Percentiles rank a stretch among this genome's conserved stretches.
These are phyloP conservation scores for Bovichtus diacanthus DNA, from an alignment of 2,797 vertebrate species.

Conservation along the genomic window DNA sequence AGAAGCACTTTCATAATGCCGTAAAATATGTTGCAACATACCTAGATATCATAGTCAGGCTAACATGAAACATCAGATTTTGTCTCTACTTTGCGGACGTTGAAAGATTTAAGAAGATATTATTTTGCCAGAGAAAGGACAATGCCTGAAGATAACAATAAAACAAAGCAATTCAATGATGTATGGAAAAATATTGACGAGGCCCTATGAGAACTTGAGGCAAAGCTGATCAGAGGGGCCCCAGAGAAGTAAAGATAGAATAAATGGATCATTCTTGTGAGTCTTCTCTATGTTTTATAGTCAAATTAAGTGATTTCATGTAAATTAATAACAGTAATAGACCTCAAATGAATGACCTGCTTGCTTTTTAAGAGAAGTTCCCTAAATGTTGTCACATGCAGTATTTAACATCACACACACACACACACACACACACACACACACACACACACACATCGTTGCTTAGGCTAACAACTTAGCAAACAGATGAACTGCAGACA, in stretches of 20 bases:
- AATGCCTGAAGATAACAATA: not conserved
- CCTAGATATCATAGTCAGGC: not conserved
- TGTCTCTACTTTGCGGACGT: not conserved
- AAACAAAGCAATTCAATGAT: not conserved
- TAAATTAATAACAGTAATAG: not conserved
- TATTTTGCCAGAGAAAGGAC: not conserved
- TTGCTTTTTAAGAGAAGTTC: not conserved
- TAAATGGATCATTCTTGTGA: not conserved
- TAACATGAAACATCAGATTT: not conserved
- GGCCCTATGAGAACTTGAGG: not conserved
- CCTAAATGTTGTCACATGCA: not conserved
- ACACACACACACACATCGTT: not conserved
- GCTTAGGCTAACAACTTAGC: not conserved
- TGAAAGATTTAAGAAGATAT: not conserved
- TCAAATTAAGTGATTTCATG: not conserved
- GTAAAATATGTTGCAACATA: not conserved
- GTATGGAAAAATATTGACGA: not conserved
- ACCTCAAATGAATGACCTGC: not conserved
- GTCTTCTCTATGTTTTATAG: not conserved
- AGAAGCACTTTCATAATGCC: not conserved
- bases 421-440: not conserved
- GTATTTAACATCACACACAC: not conserved
- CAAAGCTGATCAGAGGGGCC: not conserved
- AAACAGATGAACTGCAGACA: conserved; percentile 27
- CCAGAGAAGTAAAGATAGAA: no score